Evolutionary conservation across 2,888 invertebrate genomes (phyloP).

Genomic region (Tinea semifulvella): DNA sequence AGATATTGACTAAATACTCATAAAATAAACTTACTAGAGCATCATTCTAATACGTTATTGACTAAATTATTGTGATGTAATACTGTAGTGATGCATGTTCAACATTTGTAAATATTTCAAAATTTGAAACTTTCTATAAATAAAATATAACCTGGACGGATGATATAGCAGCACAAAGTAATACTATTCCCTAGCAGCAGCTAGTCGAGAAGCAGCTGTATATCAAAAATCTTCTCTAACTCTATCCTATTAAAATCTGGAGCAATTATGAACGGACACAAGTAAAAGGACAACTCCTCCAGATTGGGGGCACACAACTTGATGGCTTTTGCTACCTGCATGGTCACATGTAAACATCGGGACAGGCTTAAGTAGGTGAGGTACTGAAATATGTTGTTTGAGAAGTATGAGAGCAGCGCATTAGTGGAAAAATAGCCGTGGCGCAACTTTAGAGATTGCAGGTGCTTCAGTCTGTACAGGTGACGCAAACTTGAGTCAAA

Average conservation of each 20-base stretch:
- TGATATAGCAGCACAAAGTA: neutral
- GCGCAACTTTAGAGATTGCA: slow-evolving; percentile 55
- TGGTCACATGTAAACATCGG: slow-evolving; percentile 55
- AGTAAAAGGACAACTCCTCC: slow-evolving; percentile 57
- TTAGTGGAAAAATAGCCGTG: slow-evolving; percentile 62
- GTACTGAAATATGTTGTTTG: slow-evolving; percentile 54
- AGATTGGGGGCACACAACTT: slow-evolving; percentile 58
- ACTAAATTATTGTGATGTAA: slow-evolving; percentile 7
- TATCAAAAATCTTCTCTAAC: slow-evolving; percentile 56
- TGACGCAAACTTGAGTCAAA: slow-evolving; percentile 61
- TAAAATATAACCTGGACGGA: neutral
- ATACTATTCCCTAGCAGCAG: neutral
- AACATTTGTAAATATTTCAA: too few species aligned
- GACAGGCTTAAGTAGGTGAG: slow-evolving; percentile 57
- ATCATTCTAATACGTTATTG: too few species aligned
- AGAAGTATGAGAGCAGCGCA: slow-evolving; percentile 57
- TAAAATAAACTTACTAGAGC: too few species aligned
- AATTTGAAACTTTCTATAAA: too few species aligned
- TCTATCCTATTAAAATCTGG: slow-evolving; percentile 54
- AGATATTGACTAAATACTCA: too few species aligned
- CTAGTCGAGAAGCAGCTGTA: slow-evolving; percentile 58
- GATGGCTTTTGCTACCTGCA: slow-evolving; percentile 56
- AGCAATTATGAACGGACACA: slow-evolving; percentile 58
- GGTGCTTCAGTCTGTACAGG: slow-evolving; percentile 49
- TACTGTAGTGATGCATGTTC: too few species aligned